Evolutionary conservation across 2,888 invertebrate genomes (phyloP), one percentile per base, ranked within the genome.

Genomic region (Daptonema setosum): DNA sequence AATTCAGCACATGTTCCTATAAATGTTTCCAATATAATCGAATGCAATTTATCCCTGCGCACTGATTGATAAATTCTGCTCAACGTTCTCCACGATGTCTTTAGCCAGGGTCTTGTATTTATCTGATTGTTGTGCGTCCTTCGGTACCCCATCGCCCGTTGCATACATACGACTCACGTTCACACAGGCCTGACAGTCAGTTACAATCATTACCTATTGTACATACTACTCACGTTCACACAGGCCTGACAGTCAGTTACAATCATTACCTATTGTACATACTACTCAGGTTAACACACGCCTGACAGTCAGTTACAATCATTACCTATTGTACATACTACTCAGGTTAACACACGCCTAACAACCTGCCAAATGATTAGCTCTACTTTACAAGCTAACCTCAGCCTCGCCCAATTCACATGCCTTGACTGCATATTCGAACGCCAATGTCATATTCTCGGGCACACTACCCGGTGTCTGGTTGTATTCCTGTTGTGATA

Each of bases 281-380:
- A 70, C 82, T 79, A 67, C 86, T 83, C 1, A 88, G 74, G 74
- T 90, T 90, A 0, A 82, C 82, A 74, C 91, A 93, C 0, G 84
- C 83, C 67, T 81, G 83, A n/a, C n/a, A n/a, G n/a, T n/a, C n/a
- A n/a, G n/a, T n/a, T n/a, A n/a, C n/a, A n/a, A n/a, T n/a, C n/a
- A n/a, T n/a, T n/a, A n/a, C n/a, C n/a, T n/a, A n/a, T n/a, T n/a
- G n/a, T 85, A 84, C 83, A 87, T 87, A 70, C 82, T 79, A 67
- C 86, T 83, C 1, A 88, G 74, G 74, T 90, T 90, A 0, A 82
- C 82, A 74, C 91, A 93, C 0, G 84, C 83, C 67, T 81, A 83
- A n/a, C n/a, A n/a, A n/a, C n/a, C n/a, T n/a, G n/a, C n/a, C n/a
- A n/a, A n/a, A n/a, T n/a, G n/a, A n/a, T n/a, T n/a, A n/a, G n/a